Evolutionary conservation across 2,888 invertebrate species (phyloP), one percentile per base, ranked within the genome.

Genomic region (Polydrusus pterygomalis): DNA sequence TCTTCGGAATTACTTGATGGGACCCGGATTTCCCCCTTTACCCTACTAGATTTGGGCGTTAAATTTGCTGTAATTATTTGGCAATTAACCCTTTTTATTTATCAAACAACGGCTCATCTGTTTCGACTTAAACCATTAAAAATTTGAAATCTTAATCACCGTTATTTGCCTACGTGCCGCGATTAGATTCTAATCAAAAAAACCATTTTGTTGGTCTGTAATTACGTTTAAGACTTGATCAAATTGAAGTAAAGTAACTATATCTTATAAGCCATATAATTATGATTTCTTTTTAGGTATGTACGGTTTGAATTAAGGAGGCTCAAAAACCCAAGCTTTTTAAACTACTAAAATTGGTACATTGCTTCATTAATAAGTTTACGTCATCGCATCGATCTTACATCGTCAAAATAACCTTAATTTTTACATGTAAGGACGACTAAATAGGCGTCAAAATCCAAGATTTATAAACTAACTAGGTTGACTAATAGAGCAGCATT

Each of bases 111-210:
- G 34, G 9, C 56, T 58, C 34, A 58, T 25, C 54, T 54, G 54
- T 54, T 56, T 56, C 34, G 56, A 56, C 56, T 30, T 60, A 60
- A 60, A 17, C 17, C 58, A 60, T 60, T 60, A 38, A 60, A 60
- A 60, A 38, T 38, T 38, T 38, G 38, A 60, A 60, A 38, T 15
- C 38, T 60, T 60, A 60, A 60, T 60, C 17, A 38, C 58, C 18
- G 8, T 38, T 60, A 54, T 56, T 34, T 56, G 34, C 34, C 8
- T 17, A 7, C 34, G 58, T 60, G 58, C 17, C 47, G 47, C 45
- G 64, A 67, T 67, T 67, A 67, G 47, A 49, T 67, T 67, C 67
- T 18, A 67, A 67, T 67, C 54, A 67, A 40, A 45, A n/a, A 67
- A 54, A 20, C 18, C 40, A 38, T 54, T 54, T 67, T 54, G 17